Evolutionary conservation across 1,140 invertebrate genomes (phyloP), one percentile per base, ranked within the genome.

Genomic region (Lasioglossum baleicum): DNA sequence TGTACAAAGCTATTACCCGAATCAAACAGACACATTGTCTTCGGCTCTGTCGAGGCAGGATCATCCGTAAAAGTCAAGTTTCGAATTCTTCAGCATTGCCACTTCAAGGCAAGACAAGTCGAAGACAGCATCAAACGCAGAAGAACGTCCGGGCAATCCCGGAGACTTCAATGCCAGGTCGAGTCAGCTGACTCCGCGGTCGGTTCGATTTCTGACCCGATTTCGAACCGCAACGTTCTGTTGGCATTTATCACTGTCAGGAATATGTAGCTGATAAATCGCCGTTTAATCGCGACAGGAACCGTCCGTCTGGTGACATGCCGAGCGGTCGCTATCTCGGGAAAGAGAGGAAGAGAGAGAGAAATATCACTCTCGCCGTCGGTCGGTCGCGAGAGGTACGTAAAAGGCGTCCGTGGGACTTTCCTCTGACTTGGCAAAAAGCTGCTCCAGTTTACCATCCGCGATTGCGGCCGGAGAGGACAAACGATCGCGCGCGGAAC

Each of bases 371-470:
- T 82, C 66, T 75, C 56, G 26, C 53, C 58, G 26, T 81, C 73
- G 51, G 51, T 44, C 31, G 73, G 26, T 42, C 51, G 31, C 66
- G 26, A 58, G 31, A 17, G 17, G 17, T 71, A 83, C 80, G 77
- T 84, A 86, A 87, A 77, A 74, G 75, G 83, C 40, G 31, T 42
- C 63, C 26, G 56, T 42, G 48, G 13, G 71, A 80, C 78, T 85
- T 87, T 83, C 40, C 71, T 78, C 58, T 60, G 22, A 4, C n/a
- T 48, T 26, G 22, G 42, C 58, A 87, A 88, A 87, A 85, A 78
- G 80, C 63, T 88, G 87, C 84, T 88, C 85, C 72, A 87, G 79
- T 88, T 88, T 87, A 71, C 64, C 75, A 65, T 76, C 42, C 51
- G 65, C 40, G 61, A 13, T 58, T 13, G 56, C 64, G 26, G n/a